These are phyloP conservation scores for Cygnus buccinator DNA, from an alignment of 2,113 vertebrate genomes.

Conservation along the genomic window DNA sequence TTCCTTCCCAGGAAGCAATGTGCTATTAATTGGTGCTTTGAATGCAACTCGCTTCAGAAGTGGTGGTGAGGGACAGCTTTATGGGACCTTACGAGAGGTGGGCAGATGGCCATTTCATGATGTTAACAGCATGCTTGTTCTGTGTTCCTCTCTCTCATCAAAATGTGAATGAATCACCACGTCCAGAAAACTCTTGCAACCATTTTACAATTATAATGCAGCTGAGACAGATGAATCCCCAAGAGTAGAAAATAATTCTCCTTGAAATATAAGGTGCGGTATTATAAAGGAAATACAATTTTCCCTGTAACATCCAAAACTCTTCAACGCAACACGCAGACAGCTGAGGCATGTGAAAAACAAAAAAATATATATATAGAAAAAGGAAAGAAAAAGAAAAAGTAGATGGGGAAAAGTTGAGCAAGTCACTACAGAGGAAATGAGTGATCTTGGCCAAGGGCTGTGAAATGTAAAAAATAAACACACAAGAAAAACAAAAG, in stretches of 20 bases:
- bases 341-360: neutral
- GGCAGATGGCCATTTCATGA: neutral
- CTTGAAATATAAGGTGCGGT: neutral
- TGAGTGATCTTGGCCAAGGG: neutral
- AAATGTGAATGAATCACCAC: neutral
- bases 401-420: neutral
- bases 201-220: neutral
- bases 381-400: neutral
- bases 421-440: neutral
- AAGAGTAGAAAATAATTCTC: neutral
- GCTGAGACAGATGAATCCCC: neutral
- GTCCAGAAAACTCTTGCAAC: neutral
- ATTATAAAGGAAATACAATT: neutral
- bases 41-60: neutral
- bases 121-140: neutral
- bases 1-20: neutral
- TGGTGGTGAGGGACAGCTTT: neutral
- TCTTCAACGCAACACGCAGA: neutral
- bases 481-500: neutral
- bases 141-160: neutral
- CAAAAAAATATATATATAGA: neutral
- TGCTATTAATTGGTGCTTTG: neutral
- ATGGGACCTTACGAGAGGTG: neutral
- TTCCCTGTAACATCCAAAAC: neutral
- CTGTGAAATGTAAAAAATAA: neutral